A percentile compares a stretch with the other conserved stretches of the same genome.
Evolutionary conservation across 1,140 invertebrate species (phyloP).

Genomic region (Hylaeus volcanicus): DNA sequence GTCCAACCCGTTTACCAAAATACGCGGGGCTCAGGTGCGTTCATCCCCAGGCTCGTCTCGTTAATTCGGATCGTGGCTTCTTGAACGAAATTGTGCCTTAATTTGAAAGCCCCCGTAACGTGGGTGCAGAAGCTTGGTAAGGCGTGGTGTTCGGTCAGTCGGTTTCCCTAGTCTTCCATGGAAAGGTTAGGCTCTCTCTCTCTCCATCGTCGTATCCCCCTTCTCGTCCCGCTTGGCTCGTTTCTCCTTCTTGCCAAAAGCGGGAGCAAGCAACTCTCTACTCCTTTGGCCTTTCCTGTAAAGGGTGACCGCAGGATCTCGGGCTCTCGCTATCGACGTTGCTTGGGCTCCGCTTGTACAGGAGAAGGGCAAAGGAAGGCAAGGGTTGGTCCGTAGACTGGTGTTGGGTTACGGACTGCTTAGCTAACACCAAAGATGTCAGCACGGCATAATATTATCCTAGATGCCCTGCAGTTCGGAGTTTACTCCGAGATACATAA

Average conservation of each 20-base stretch:
- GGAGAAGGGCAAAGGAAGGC: constrained; percentile 58
- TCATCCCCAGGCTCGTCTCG: constrained; percentile 59
- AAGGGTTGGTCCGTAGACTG: constrained; percentile 45
- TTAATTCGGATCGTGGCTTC: constrained; percentile 71
- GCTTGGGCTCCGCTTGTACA: constrained; percentile 55
- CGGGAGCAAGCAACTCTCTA: constrained; percentile 59
- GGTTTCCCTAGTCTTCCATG: constrained; percentile 57
- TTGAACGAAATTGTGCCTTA: constrained; percentile 76
- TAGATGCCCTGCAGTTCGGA: constrained; percentile 61
- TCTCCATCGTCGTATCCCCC: neutral
- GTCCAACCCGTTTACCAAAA: constrained; percentile 33
- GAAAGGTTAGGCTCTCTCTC: constrained; percentile 55
- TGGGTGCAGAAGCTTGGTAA: constrained; percentile 59
- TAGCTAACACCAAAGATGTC: constrained; percentile 72
- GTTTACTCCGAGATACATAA: constrained; percentile 68
- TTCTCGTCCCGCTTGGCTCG: neutral
- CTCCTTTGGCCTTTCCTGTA: constrained; percentile 75
- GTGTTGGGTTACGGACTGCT: constrained; percentile 66
- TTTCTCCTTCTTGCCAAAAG: constrained; percentile 34
- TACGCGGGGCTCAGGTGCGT: constrained; percentile 55
- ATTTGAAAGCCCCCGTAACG: constrained; percentile 75
- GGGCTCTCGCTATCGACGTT: constrained; percentile 75
- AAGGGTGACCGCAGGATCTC: constrained; percentile 77
- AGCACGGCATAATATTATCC: constrained; percentile 71
- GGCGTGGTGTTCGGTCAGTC: constrained; percentile 68